Conservation (phyloP, 1,140 invertebrate genomes). For the Drosophila busckii region DNA sequence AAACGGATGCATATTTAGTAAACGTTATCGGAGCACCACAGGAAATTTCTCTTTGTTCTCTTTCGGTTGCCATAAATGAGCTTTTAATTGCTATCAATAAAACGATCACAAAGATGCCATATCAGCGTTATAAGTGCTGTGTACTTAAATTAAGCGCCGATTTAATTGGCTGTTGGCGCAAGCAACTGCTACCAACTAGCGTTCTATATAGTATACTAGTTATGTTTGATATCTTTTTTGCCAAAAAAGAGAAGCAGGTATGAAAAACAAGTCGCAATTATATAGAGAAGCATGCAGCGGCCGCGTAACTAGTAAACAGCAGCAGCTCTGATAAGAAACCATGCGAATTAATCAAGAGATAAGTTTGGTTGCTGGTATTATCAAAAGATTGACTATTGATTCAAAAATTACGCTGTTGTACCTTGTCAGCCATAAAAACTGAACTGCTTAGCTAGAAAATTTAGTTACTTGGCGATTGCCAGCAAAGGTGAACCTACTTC, state of each 20-base stretch:
- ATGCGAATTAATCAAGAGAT: slow-evolving; percentile 55
- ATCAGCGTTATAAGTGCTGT: slow-evolving; percentile 3
- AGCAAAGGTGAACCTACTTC: too few relatives aligned
- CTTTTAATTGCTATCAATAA: not conserved
- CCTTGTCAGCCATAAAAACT: slow-evolving; percentile 45
- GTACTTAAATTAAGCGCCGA: slow-evolving; percentile 15
- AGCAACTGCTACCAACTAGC: too few relatives aligned
- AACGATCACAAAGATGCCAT: slow-evolving; percentile 1
- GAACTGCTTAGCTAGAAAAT: slow-evolving; percentile 5
- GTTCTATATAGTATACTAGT: too few relatives aligned
- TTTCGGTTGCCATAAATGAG: too few relatives aligned
- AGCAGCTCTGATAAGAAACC: slow-evolving; percentile 29
- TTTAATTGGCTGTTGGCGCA: too few relatives aligned
- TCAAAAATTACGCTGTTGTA: slow-evolving; percentile 1
- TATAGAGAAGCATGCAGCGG: slow-evolving; percentile 2
- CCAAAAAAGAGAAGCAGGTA: slow-evolving; percentile 8
- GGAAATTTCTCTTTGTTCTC: too few relatives aligned
- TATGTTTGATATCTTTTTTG: too few relatives aligned
- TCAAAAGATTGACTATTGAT: slow-evolving; percentile 67
- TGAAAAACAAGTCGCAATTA: slow-evolving; percentile 44
- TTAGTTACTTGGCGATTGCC: too few relatives aligned
- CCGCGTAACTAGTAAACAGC: too few relatives aligned
- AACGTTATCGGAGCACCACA: too few relatives aligned
- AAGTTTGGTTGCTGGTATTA: slow-evolving; percentile 57
- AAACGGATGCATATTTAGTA: too few relatives aligned